Conservation (phyloP, 1,140 invertebrate genomes). For the Odontomachus brunneus region DNA sequence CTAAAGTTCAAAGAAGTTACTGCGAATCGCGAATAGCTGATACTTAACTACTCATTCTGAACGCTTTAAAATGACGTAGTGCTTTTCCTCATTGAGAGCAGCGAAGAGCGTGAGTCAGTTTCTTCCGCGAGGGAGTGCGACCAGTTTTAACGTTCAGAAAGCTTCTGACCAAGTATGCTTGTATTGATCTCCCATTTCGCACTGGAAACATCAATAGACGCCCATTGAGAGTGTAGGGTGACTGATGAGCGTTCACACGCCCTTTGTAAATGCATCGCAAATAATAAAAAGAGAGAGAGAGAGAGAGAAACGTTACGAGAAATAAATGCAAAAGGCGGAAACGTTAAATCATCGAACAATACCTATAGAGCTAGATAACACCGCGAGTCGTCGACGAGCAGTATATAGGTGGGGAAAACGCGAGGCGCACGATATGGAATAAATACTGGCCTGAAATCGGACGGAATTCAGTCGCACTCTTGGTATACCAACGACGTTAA, state of each 20-base stretch:
- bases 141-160: conserved; percentile 23
- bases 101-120: background rate
- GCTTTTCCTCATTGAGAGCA: background rate
- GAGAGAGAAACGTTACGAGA: background rate
- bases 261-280: conserved; percentile 1
- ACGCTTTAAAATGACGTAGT: conserved; percentile 32
- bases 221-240: conserved; percentile 12
- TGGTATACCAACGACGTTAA: conserved; percentile 65
- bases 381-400: conserved; percentile 57
- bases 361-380: conserved; percentile 72
- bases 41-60: conserved; percentile 41
- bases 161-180: background rate
- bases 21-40: background rate
- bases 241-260: conserved; percentile 5
- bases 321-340: conserved; percentile 65
- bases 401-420: conserved; percentile 73
- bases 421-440: conserved; percentile 71
- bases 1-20: background rate
- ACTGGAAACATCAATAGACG: conserved; percentile 25
- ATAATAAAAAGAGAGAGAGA: background rate
- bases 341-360: conserved; percentile 71
- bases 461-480: conserved; percentile 73
- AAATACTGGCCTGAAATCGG: conserved; percentile 77
- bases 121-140: conserved; percentile 7
- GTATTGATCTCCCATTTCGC: conserved; percentile 46